These are phyloP conservation scores for Zeuzera pyrina DNA, from an alignment of 2,888 invertebrate genomes.

Conservation along the genomic window DNA sequence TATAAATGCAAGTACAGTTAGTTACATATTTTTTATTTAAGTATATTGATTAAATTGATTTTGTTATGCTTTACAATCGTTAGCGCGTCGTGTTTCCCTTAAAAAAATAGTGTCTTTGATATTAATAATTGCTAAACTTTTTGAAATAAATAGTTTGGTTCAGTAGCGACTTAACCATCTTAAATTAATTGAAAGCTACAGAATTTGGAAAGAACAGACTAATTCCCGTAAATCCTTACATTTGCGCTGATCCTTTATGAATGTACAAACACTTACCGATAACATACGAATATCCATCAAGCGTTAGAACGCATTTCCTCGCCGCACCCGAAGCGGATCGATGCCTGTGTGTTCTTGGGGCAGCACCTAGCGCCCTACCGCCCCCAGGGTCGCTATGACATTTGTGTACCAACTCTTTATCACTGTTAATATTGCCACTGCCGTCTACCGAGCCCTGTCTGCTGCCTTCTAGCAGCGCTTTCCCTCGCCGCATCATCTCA, in stretches of 20 bases:
- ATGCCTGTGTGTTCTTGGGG: constrained; percentile 50
- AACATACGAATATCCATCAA: constrained; percentile 90
- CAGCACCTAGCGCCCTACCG: constrained; percentile 53
- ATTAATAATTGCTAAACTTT: too few relatives aligned
- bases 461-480: constrained; percentile 60
- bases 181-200: neutral
- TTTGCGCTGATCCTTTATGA: neutral
- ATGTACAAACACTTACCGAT: constrained; percentile 80
- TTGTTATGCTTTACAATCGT: too few relatives aligned
- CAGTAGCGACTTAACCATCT: too few relatives aligned
- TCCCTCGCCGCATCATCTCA: constrained; percentile 66
- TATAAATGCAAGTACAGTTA: too few relatives aligned
- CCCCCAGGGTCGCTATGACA: constrained; percentile 78
- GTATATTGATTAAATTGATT: too few relatives aligned
- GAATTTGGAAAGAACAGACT: neutral
- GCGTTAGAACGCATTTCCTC: constrained; percentile 85
- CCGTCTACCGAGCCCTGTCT: constrained; percentile 66
- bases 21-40: too few relatives aligned
- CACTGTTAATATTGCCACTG: constrained; percentile 43
- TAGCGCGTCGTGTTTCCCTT: too few relatives aligned
- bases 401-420: constrained; percentile 78
- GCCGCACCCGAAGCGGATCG: constrained; percentile 72
- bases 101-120: too few relatives aligned
- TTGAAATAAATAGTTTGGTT: too few relatives aligned
- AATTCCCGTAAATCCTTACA: neutral